Evolutionary conservation across 1,140 invertebrate genomes (phyloP).

Genomic region (Venturia canescens): DNA sequence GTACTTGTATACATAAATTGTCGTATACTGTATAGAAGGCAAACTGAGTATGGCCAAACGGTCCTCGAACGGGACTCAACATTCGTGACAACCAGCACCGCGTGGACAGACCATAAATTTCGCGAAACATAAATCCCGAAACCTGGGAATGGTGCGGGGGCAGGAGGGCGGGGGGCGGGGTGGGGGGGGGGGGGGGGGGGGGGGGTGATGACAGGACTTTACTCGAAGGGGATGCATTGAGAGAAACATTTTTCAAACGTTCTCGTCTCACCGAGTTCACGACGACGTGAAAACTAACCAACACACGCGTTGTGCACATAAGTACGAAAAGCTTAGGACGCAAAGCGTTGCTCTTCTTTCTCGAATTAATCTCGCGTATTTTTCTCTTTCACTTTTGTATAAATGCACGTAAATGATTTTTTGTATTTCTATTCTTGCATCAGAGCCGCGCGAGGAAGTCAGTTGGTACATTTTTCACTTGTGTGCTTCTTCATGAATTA

Average conservation of each 20-base stretch:
- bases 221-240: not conserved
- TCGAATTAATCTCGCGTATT: not conserved
- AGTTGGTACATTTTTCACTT: slow-evolving; percentile 7
- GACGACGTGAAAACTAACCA: slow-evolving; percentile 2
- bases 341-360: not conserved
- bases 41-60: slow-evolving; percentile 18
- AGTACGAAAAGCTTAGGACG: not conserved
- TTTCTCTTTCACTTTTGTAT: not conserved
- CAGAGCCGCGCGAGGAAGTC: slow-evolving; percentile 41
- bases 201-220: not conserved
- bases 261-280: slow-evolving; percentile 13
- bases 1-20: not conserved
- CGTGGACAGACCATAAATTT: slow-evolving; percentile 35
- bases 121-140: slow-evolving; percentile 23
- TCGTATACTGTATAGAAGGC: not conserved
- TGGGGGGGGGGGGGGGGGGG: not conserved
- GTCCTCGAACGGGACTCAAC: slow-evolving; percentile 33
- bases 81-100: slow-evolving; percentile 15
- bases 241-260: slow-evolving; percentile 25
- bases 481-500: slow-evolving; percentile 59
- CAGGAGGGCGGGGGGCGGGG: not conserved
- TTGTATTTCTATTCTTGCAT: slow-evolving; percentile 35
- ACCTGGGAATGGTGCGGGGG: slow-evolving; percentile 1
- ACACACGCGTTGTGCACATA: not conserved
- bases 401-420: no score